Percentiles rank a stretch among this genome's conserved stretches.
phyloP scores from a whole-genome alignment of 2,888 invertebrate species.

The Cosmopolites sordidus region DNA sequence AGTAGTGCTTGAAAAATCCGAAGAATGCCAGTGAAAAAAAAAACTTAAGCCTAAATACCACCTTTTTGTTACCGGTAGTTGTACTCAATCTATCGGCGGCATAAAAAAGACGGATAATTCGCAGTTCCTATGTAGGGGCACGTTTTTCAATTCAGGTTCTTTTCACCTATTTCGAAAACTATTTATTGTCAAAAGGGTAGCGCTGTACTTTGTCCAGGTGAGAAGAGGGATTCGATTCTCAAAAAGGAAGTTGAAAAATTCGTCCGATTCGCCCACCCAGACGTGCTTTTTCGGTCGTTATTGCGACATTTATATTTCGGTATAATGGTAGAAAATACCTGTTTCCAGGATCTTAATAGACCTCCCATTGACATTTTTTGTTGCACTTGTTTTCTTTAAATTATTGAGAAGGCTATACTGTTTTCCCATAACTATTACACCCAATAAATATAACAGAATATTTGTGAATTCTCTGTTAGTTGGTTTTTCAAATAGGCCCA shows the following conservation, averaged over 20 bases:
- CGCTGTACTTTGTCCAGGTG: conserved; percentile 14
- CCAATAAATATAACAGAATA: not conserved
- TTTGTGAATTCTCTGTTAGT: too few species aligned
- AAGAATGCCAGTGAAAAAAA: conserved; percentile 6
- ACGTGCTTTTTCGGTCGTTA: conserved; percentile 12
- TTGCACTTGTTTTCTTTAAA: not conserved
- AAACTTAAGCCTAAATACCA: conserved; percentile 13
- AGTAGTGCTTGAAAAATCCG: not conserved
- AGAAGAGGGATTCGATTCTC: conserved; percentile 7
- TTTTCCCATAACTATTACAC: not conserved
- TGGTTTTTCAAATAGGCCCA: too few species aligned
- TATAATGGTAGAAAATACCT: conserved; percentile 5
- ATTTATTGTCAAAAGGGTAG: conserved; percentile 18
- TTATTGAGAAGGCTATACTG: not conserved
- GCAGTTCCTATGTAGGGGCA: conserved; percentile 9
- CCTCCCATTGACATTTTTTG: not conserved
- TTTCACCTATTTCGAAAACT: conserved; percentile 20
- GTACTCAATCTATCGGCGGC: conserved; percentile 16
- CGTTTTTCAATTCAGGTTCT: conserved; percentile 12
- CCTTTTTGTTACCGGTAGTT: conserved; percentile 4
- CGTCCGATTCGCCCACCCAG: conserved; percentile 15
- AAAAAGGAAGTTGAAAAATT: conserved; percentile 6
- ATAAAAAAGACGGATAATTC: conserved; percentile 15
- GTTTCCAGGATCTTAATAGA: conserved; percentile 5
- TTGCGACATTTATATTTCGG: conserved; percentile 10